Evolutionary conservation across 2,113 vertebrate species (phyloP).

Genomic region (Epinephelus moara): DNA sequence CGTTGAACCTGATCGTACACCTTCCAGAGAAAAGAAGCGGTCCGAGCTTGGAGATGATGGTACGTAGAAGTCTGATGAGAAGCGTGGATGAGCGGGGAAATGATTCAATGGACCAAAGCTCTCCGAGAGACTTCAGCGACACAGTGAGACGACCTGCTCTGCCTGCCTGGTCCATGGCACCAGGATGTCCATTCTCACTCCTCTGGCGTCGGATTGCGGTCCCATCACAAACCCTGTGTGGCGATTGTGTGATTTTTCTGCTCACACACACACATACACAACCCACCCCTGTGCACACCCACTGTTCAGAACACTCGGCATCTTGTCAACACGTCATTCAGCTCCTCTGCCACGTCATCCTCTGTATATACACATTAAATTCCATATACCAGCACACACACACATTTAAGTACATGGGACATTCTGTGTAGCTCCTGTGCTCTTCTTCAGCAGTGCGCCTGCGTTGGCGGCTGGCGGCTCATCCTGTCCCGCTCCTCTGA

Average conservation of each 20-base stretch:
- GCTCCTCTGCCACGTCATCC: conserved; percentile 12
- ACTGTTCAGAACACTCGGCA: conserved; percentile 57
- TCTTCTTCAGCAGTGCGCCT: conserved; percentile 31
- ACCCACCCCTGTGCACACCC: conserved; percentile 23
- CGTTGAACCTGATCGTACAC: neutral
- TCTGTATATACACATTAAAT: conserved; percentile 57
- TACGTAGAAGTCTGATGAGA: conserved; percentile 7
- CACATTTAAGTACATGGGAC: conserved; percentile 60
- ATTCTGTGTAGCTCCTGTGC: conserved; percentile 64
- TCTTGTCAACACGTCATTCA: conserved; percentile 42
- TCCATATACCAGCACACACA: conserved; percentile 34
- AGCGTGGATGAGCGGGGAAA: neutral
- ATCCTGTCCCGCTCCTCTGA: conserved; percentile 30
- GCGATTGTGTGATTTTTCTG: conserved; percentile 15
- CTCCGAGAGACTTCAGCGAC: conserved; percentile 39
- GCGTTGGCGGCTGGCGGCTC: conserved; percentile 28
- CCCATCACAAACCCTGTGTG: conserved; percentile 41
- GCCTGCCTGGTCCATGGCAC: conserved; percentile 46
- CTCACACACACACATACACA: conserved; percentile 10
- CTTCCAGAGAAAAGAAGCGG: neutral
- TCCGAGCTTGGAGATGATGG: conserved; percentile 21
- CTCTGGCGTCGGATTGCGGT: conserved; percentile 27
- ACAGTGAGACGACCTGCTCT: conserved; percentile 56
- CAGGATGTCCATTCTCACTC: conserved; percentile 59
- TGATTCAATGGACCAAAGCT: conserved; percentile 2